phyloP scores from a whole-genome alignment of 2,113 vertebrate genomes.

The Tympanuchus pallidicinctus region DNA sequence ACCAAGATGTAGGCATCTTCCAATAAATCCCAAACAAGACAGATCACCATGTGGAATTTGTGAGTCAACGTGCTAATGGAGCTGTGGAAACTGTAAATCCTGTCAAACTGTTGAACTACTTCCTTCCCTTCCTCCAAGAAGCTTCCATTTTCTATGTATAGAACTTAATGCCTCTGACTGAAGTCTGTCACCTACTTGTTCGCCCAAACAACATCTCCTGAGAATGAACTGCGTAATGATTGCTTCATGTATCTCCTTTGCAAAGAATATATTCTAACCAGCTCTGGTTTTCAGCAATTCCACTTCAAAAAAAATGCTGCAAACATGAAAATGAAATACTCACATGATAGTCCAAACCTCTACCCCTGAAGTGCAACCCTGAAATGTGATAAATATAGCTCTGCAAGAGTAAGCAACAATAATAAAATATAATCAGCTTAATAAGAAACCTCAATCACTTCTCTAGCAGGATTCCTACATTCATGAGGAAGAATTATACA shows the following conservation, averaged over 20 bases:
- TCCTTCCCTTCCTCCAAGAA: not conserved
- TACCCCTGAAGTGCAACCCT: not conserved
- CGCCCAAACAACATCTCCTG: not conserved
- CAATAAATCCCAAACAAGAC: not conserved
- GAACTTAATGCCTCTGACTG: not conserved
- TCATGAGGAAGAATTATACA: not conserved
- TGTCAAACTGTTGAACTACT: not conserved
- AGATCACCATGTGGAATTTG: not conserved
- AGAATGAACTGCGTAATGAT: not conserved
- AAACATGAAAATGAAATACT: not conserved
- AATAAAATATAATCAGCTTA: not conserved
- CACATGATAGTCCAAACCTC: not conserved
- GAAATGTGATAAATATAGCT: not conserved
- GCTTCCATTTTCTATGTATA: rapidly evolving
- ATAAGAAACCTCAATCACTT: not conserved
- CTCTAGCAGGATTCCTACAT: not conserved
- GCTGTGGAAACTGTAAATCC: not conserved
- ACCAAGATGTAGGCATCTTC: not conserved
- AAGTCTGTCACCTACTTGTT: not conserved
- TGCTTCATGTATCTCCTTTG: not conserved
- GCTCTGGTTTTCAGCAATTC: not conserved
- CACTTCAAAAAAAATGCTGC: not conserved
- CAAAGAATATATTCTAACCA: not conserved
- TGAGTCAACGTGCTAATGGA: slow-evolving; percentile 15
- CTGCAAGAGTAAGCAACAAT: not conserved